Evolutionary conservation across 2,888 invertebrate species (phyloP).

Genomic region (Pterobdella sp.): DNA sequence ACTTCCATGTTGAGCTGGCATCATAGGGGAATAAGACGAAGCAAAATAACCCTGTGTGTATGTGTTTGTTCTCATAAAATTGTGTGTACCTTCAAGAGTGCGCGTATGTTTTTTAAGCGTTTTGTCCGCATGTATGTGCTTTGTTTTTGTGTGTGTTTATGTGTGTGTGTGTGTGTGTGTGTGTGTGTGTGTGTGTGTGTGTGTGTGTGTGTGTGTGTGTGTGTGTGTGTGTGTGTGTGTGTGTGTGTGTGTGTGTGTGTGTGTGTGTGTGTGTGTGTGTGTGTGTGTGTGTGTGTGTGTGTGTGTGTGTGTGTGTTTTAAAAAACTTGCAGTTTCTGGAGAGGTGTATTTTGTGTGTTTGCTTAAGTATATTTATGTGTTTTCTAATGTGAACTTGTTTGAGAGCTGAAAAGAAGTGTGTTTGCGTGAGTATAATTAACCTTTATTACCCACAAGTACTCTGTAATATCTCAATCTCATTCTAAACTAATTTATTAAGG

Average conservation of each 20-base stretch:
- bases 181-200: conserved; percentile 1
- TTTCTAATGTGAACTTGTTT: too few relatives aligned
- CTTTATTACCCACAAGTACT: too few relatives aligned
- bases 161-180: conserved; percentile 10
- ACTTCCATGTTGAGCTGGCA: conserved; percentile 16
- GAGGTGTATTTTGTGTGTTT: too few relatives aligned
- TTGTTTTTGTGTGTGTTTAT: not conserved
- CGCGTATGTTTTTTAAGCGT: not conserved
- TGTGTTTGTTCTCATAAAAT: not conserved
- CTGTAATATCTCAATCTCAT: too few relatives aligned
- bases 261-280: conserved; percentile 18
- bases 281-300: conserved; percentile 10
- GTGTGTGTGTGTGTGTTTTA: not conserved
- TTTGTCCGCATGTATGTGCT: not conserved
- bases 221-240: conserved; percentile 14
- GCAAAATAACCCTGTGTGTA: conserved; percentile 12
- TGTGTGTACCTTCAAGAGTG: not conserved
- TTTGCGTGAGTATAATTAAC: too few relatives aligned
- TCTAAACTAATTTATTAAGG: too few relatives aligned
- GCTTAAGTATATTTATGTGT: too few relatives aligned
- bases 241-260: conserved; percentile 12
- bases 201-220: not conserved
- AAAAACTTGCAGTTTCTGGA: not conserved
- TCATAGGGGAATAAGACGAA: conserved; percentile 18
- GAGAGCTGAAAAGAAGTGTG: too few relatives aligned